phyloP scores from a whole-genome alignment of 2,888 invertebrate genomes.

The Troilus luridus region DNA sequence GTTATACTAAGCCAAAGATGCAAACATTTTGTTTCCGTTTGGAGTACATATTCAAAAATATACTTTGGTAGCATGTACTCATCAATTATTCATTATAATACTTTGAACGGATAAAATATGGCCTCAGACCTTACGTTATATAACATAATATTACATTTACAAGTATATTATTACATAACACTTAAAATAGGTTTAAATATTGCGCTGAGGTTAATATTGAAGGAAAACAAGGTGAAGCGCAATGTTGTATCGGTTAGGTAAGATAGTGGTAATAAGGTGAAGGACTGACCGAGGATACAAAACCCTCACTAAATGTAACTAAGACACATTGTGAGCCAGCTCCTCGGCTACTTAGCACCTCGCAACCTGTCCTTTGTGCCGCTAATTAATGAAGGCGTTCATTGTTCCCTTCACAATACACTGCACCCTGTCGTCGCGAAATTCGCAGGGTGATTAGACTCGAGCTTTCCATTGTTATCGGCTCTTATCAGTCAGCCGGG shows the following conservation, averaged over 20 bases:
- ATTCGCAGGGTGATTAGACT: slow-evolving; percentile 33
- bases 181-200: neutral
- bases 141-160: no score
- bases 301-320: slow-evolving; percentile 15
- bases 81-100: no score
- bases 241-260: neutral
- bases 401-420: slow-evolving; percentile 13
- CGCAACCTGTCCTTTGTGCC: neutral
- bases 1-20: no score
- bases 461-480: slow-evolving; percentile 30
- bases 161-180: no score
- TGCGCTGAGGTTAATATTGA: neutral
- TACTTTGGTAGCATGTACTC: no score
- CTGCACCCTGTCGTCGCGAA: neutral
- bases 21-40: no score
- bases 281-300: neutral
- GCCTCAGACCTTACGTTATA: no score
- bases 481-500: slow-evolving; percentile 4
- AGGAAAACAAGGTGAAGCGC: neutral
- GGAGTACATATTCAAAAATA: no score
- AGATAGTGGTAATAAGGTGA: neutral
- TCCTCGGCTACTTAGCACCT: slow-evolving; percentile 1
- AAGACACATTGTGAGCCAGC: neutral
- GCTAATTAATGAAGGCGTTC: slow-evolving; percentile 37
- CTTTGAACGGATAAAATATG: no score